These are phyloP conservation scores for Bradypodion pumilum DNA, from an alignment of 2,797 vertebrate species.

Conservation along the genomic window DNA sequence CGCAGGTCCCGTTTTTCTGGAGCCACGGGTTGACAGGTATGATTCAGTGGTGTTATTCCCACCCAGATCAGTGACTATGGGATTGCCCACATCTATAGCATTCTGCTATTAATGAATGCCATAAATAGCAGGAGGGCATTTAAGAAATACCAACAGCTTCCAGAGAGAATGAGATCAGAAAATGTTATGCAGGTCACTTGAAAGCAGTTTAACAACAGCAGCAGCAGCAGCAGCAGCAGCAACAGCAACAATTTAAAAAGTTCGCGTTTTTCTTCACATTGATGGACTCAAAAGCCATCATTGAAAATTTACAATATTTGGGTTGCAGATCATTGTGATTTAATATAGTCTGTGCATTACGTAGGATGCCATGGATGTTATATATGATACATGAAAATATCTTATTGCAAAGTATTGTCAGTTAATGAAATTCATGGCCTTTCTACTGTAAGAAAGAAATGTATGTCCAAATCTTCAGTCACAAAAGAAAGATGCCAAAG, in stretches of 20 bases:
- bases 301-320: neutral
- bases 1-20: too few relatives aligned
- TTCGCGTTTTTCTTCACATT: slow-evolving; percentile 6
- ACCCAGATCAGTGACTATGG: too few relatives aligned
- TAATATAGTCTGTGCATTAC: neutral
- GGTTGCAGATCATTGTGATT: neutral
- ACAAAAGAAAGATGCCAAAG: slow-evolving; percentile 38
- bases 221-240: too few relatives aligned
- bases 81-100: neutral
- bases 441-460: slow-evolving; percentile 32
- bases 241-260: too few relatives aligned
- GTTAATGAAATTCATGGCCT: slow-evolving; percentile 30
- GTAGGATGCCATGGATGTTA: too few relatives aligned
- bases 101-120: neutral
- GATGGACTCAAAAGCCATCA: neutral
- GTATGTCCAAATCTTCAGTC: slow-evolving; percentile 23
- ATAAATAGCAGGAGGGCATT: neutral
- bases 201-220: too few relatives aligned
- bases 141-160: neutral
- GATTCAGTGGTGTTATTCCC: neutral
- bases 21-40: too few relatives aligned
- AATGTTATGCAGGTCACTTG: neutral
- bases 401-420: neutral
- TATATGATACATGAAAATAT: neutral
- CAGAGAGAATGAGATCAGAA: neutral